Percentiles rank a stretch among this genome's conserved stretches.
phyloP scores from a whole-genome alignment of 2,888 invertebrate genomes.

The Andrena trimmerana region DNA sequence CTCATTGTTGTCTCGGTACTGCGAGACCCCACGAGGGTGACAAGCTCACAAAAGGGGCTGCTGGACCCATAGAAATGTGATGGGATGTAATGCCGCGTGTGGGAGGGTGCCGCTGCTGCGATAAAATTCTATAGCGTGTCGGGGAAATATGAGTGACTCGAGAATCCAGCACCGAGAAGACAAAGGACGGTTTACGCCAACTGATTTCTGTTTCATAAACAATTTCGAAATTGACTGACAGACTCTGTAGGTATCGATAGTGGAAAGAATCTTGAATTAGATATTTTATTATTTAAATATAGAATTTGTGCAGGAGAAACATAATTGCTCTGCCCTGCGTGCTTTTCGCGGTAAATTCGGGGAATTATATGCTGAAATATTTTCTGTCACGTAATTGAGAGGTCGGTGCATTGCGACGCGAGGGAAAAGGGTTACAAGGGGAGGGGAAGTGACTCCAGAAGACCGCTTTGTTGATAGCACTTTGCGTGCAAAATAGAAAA shows the following conservation, averaged over 20 bases:
- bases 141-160: conserved; percentile 58
- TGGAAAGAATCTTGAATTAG: too few species aligned
- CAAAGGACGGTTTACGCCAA: conserved; percentile 1
- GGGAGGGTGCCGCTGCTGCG: conserved; percentile 49
- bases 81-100: conserved; percentile 43
- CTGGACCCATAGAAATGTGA: conserved; percentile 65
- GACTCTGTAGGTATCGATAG: too few species aligned
- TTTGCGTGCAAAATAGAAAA: conserved; percentile 57
- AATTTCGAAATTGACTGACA: neutral
- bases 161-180: conserved; percentile 4
- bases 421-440: conserved; percentile 33
- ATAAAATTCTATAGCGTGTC: conserved; percentile 50
- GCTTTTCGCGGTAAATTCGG: neutral
- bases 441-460: conserved; percentile 53
- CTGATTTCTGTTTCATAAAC: conserved; percentile 1
- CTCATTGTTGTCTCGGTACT: conserved; percentile 52
- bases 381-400: conserved; percentile 12
- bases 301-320: neutral
- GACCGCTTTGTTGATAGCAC: conserved; percentile 62
- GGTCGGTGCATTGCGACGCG: neutral
- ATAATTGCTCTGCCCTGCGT: neutral
- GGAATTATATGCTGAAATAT: neutral
- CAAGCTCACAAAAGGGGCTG: conserved; percentile 58
- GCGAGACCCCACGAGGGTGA: conserved; percentile 50
- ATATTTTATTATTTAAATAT: neutral